Base-by-base conservation (phyloP, 2,888 invertebrate species). In the Boloria euphrosyne region DNA sequence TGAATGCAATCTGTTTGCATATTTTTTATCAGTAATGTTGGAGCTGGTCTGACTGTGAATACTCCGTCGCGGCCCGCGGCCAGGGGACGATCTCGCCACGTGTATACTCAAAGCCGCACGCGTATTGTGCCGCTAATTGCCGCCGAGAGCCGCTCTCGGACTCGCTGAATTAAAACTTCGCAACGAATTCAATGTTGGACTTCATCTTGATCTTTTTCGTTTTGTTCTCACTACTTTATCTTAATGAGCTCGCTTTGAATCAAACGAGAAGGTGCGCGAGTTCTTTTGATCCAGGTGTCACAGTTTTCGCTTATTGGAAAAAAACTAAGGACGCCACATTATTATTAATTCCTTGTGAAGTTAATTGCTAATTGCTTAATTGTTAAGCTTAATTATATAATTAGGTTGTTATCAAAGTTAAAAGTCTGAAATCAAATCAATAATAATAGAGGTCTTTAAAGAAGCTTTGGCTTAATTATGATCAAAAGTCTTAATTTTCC, bases 121-220 rank as follows among this genome's bases (percentile, higher is more conserved):
- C 14, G 50, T 16, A 27, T 63, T 50, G 57, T 57, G 49, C 44
- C 57, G 46, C 57, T 64, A 64, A 64, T 64, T 58, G 57, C 63
- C 55, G n/a, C 43, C 44, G 16, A 43, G 14, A 6, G 57, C 18
- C 46, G 18, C 22, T n/a, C 18, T 43, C 14, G 16, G 10, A 7
- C 22, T 2, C 13, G 22, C 27, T 27, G 18, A 43, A 58, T 46
- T 49, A 18, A 10, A 47, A 31, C 58, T 58, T 27, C 47, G 17
- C 16, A 10, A 31, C 46, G 58, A 31, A 58, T 58, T 58, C 58
- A 58, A 47, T 58, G 58, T 31, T 27, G 13, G 27, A 46, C 58
- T 59, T 49, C 58, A 17, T 49, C 58, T 59, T 59, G 17, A 47
- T 59, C 17, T 59, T 49, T 59, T 31, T 59, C 17, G 17, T 47